Base-by-base conservation (phyloP, 2,888 invertebrate genomes). In the Cantharis rustica region DNA sequence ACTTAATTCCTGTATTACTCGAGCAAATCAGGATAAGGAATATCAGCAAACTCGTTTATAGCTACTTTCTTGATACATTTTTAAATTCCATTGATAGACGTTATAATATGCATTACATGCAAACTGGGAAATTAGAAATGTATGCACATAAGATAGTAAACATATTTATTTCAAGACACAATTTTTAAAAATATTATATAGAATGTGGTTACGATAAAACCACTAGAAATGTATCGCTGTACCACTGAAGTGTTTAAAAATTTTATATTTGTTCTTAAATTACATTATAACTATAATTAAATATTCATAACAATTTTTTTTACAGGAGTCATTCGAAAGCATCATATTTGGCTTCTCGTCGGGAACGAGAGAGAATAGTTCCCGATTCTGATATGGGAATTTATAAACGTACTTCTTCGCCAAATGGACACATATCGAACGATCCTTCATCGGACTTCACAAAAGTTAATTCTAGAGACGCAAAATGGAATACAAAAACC, bases 311-410 rank as follows among this genome's bases (percentile, higher is more conserved):
- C 26, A 23, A 23, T 31, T 66, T 77, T 84, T 84, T 81, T 90
- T 91, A 16, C 90, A 94, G 94, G 89, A 93, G 93, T 85, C 93
- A 93, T 85, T 94, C 94, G 72, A 94, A 94, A 89, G 94, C 94
- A 80, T 94, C 94, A 75, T 94, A 94, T 86, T 88, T 94, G 88
- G 92, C 94, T n/a, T 91, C 92, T 79, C 90, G 93, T 62, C 91
- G 93, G 73, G 93, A 94, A 84, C 90, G 92, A 79, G 94, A 94
- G 81, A 90, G 91, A 82, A 90, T 90, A 47, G 89, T 91, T 68
- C 91, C 92, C 9, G 93, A 93, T 86, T 91, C 92, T 77, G 94
- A 93, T 86, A 92, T 92, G 84, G 94, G 94, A 79, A 93, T 93
- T 84, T 94, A 94, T 88, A 93, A 94, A 85, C 89, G 93, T 68